phyloP scores from a whole-genome alignment of 2,888 invertebrate genomes.

The Onchidella celtica region DNA sequence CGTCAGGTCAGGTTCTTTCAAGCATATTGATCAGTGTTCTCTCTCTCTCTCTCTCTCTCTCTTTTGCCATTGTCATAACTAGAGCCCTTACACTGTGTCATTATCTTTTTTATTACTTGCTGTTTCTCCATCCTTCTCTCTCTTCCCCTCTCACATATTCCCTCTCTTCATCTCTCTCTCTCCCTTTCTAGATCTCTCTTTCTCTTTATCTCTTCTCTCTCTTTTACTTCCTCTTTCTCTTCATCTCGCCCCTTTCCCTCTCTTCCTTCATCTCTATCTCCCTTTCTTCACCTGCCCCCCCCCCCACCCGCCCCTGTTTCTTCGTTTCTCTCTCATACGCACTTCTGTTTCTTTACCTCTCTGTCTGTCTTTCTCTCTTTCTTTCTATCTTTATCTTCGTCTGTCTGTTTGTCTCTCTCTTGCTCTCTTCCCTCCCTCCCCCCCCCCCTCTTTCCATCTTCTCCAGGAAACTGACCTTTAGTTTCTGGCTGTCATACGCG shows the following conservation, averaged over 20 bases:
- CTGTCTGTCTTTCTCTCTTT: background rate
- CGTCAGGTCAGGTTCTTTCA: no score
- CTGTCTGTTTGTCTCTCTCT: background rate
- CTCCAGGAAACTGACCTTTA: no score
- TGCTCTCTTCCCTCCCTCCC: background rate
- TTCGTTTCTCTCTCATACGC: background rate
- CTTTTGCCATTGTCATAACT: background rate
- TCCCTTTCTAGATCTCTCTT: background rate
- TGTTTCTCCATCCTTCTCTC: background rate
- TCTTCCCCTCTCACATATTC: background rate
- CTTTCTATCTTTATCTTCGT: background rate
- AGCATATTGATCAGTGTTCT: no score
- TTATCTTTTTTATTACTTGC: background rate
- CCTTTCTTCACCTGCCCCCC: background rate
- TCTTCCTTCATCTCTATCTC: background rate
- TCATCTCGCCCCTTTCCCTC: background rate
- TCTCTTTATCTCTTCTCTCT: background rate
- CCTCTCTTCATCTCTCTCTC: background rate
- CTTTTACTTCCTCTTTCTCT: background rate
- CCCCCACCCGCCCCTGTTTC: background rate
- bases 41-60: background rate
- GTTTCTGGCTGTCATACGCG: no score
- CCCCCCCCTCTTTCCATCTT: background rate
- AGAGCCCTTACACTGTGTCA: background rate
- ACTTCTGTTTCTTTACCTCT: background rate